Base-by-base conservation (phyloP, 2,113 vertebrate genomes). In the Bubalus kerabau region DNA sequence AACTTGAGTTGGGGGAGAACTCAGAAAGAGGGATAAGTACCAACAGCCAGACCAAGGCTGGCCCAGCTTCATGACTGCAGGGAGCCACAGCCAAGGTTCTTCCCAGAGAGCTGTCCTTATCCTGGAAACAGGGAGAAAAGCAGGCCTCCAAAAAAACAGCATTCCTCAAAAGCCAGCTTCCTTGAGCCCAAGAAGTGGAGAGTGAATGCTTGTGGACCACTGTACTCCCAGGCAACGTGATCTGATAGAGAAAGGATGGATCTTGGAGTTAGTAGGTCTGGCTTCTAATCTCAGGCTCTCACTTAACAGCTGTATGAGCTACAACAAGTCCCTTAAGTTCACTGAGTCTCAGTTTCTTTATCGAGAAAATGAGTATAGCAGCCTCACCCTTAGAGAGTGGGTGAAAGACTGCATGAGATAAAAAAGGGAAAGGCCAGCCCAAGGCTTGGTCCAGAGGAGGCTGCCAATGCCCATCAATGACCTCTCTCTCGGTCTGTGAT, bases 401-500 rank as follows among this genome's bases (percentile, higher is more conserved):
- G 40, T 23, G 40, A 57, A 48, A 82, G 32, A 36, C 28, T 1
- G 9, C 26, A 36, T 62, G 50, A 92, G 60, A 82, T 16, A 54
- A 62, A 62, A 54, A 52, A 48, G 1, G 7, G 81, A 48, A 57
- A 64, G 4, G 67, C 28, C 50, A 91, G 81, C 13, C 6, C 24
- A 30, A 15, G 17, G 26, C 23, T 50, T 48, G 28, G 78, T 50
- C 26, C 14, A 43, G 43, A 67, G 46, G 46, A 74, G n/a, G 9
- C 36, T 36, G 7, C 57, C 1, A 1, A 9, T 19, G 7, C 17
- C 26, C 10, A n/a, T 17, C n/a, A 40, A 11, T 3, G 15, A n/a
- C 26, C 14, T 16, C 80, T 43, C 14, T 76, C 23, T 36, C 13
- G 26, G 40, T 64, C 83, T 40, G 8, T n/a, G 54, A 36, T 17